phyloP scores from a whole-genome alignment of 2,113 vertebrate species.

The Budorcas taxicolor region DNA sequence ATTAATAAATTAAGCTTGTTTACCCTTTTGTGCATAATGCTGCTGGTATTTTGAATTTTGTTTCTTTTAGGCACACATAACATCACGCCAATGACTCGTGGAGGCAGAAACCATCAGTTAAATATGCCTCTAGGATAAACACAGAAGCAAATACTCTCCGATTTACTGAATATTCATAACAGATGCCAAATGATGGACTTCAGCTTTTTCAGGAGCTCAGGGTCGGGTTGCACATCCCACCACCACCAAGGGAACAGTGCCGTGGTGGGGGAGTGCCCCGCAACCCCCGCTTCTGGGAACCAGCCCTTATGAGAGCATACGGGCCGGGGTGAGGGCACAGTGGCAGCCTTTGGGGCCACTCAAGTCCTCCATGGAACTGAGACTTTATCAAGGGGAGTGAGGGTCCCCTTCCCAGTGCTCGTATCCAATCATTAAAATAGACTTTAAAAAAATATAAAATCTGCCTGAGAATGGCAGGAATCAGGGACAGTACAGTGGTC shows the following conservation, averaged over 20 bases:
- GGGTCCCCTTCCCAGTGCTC: constrained; percentile 72
- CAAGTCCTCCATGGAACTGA: constrained; percentile 65
- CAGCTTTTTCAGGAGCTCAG: constrained; percentile 10
- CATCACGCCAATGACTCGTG: neutral
- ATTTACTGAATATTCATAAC: neutral
- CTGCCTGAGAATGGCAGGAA: constrained; percentile 76
- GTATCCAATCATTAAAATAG: constrained; percentile 70
- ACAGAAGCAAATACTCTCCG: constrained; percentile 37
- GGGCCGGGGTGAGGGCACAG: constrained; percentile 30
- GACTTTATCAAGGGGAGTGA: constrained; percentile 69
- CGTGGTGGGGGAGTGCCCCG: neutral
- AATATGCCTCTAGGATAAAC: constrained; percentile 24
- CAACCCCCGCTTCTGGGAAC: constrained; percentile 26
- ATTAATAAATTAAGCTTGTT: constrained; percentile 51
- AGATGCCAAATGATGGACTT: constrained; percentile 51
- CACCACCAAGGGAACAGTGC: constrained; percentile 62
- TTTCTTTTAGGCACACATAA: neutral
- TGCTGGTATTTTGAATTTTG: constrained; percentile 22
- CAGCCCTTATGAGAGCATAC: constrained; percentile 28
- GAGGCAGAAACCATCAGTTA: constrained; percentile 48
- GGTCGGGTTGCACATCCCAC: constrained; percentile 47
- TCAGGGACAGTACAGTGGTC: constrained; percentile 69
- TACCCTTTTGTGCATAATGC: neutral
- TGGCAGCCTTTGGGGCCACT: constrained; percentile 56
- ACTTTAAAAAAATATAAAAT: constrained; percentile 75